A percentile compares a stretch with the other conserved stretches of the same genome.
phyloP scores from a whole-genome alignment of 1,140 invertebrate genomes.

The Andrena cerasifolii region DNA sequence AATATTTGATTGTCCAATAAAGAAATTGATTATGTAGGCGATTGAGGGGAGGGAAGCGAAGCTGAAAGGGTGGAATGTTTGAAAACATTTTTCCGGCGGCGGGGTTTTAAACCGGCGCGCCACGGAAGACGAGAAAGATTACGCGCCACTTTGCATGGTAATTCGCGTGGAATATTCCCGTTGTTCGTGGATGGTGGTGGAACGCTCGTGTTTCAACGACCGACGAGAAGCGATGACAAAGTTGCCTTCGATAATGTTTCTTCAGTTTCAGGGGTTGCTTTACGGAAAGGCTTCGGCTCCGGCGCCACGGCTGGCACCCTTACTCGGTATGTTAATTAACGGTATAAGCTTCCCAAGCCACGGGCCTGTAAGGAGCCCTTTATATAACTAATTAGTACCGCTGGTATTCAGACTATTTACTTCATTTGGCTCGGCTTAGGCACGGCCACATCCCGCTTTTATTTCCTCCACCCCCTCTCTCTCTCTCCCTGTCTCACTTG shows the following conservation, averaged over 20 bases:
- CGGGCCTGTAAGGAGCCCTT: conserved; percentile 70
- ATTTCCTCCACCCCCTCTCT: neutral
- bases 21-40: neutral
- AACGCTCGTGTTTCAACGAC: conserved; percentile 20
- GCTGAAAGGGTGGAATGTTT: neutral
- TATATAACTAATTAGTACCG: conserved; percentile 78
- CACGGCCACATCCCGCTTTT: conserved; percentile 50
- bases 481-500: neutral
- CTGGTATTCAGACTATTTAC: conserved; percentile 75
- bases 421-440: conserved; percentile 69
- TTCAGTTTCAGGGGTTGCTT: conserved; percentile 45
- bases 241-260: conserved; percentile 64
- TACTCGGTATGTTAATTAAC: conserved; percentile 80
- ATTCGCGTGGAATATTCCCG: neutral
- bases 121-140: conserved; percentile 3
- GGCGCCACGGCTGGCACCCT: conserved; percentile 61
- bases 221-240: conserved; percentile 59
- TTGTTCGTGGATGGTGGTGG: neutral
- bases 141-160: conserved; percentile 16
- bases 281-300: conserved; percentile 50
- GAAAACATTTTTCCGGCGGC: neutral
- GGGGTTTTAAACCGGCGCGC: neutral
- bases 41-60: neutral
- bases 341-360: conserved; percentile 76
- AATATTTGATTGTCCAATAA: neutral